A percentile compares a stretch with the other conserved stretches of the same genome.
phyloP scores from a whole-genome alignment of 2,888 invertebrate species.

The Anthophora plumipes region DNA sequence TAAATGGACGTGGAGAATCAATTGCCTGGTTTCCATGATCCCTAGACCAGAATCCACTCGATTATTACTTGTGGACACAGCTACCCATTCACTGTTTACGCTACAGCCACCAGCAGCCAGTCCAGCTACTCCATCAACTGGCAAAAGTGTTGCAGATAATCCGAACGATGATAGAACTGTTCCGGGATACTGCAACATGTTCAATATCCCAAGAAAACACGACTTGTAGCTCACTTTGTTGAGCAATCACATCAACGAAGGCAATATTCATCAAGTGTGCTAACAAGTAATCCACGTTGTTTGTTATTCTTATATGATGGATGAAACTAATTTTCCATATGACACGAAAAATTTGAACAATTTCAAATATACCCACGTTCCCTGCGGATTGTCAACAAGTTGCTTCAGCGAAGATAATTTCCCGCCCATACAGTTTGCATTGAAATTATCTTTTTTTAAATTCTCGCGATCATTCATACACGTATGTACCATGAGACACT shows the following conservation, averaged over 20 bases:
- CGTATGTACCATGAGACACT: too few relatives aligned
- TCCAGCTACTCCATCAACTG: slow-evolving; percentile 14
- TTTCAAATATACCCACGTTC: too few relatives aligned
- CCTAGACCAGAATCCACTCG: slow-evolving; percentile 29
- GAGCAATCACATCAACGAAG: background rate
- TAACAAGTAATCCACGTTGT: too few relatives aligned
- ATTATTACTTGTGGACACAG: slow-evolving; percentile 48
- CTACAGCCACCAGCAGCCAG: background rate
- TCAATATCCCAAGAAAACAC: background rate
- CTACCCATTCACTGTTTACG: slow-evolving; percentile 23
- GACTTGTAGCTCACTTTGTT: background rate
- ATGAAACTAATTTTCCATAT: background rate
- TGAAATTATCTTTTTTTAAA: too few relatives aligned
- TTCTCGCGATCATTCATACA: too few relatives aligned
- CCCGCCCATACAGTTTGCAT: too few relatives aligned
- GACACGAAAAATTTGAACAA: too few relatives aligned
- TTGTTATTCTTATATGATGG: too few relatives aligned
- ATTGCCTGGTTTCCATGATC: slow-evolving; percentile 32
- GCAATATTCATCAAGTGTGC: too few relatives aligned
- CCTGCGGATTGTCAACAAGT: too few relatives aligned
- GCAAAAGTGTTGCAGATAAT: slow-evolving; percentile 18
- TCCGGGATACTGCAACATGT: background rate
- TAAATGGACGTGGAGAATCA: slow-evolving; percentile 31
- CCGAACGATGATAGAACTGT: slow-evolving; percentile 22
- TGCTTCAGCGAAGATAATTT: too few relatives aligned